Evolutionary conservation across 2,797 vertebrate genomes (phyloP).

Genomic region (Nyctibius grandis): DNA sequence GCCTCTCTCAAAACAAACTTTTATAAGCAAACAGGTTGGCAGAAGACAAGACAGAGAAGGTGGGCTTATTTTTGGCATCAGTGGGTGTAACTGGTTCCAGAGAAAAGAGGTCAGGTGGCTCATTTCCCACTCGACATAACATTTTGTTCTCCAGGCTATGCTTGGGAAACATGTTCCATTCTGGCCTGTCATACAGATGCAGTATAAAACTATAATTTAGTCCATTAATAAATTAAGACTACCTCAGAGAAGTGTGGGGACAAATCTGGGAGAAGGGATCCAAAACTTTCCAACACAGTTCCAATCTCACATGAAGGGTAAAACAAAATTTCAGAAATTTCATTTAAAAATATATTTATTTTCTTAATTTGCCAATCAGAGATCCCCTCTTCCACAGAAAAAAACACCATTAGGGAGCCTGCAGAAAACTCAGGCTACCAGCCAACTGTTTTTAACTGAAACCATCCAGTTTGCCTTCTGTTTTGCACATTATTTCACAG

Average conservation of each 20-base stretch:
- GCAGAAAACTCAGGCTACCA: background rate
- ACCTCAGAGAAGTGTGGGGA: background rate
- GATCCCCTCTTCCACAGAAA: background rate
- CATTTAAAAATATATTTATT: background rate
- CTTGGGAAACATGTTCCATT: background rate
- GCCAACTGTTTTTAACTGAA: background rate
- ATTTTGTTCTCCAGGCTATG: background rate
- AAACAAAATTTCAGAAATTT: background rate
- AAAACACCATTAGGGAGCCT: background rate
- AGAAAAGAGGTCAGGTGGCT: background rate
- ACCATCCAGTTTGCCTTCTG: background rate
- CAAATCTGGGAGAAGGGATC: background rate
- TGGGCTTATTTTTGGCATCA: background rate
- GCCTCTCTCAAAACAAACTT: background rate
- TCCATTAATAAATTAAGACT: background rate
- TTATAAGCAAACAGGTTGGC: background rate
- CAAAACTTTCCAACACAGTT: background rate
- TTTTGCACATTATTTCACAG: background rate
- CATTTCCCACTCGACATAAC: background rate
- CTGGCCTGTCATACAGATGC: background rate
- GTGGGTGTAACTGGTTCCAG: background rate
- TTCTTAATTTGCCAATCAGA: background rate
- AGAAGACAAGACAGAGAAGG: background rate
- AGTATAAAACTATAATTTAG: background rate
- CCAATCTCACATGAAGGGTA: background rate